phyloP scores from a whole-genome alignment of 2,797 vertebrate genomes.

The Eleutherodactylus coqui region DNA sequence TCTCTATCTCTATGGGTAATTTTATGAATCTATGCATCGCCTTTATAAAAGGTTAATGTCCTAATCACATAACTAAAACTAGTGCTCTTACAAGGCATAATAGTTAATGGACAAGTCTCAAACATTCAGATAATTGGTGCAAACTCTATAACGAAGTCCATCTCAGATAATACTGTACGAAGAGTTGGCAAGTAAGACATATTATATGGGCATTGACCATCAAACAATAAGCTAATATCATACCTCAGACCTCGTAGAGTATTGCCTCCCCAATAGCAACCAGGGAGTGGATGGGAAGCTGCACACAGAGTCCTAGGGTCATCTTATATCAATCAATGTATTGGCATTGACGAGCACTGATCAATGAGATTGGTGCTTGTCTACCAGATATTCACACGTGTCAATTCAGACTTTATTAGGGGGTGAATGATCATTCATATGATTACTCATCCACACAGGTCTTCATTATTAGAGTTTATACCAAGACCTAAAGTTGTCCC shows the following conservation, averaged over 20 bases:
- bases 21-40: constrained; percentile 38
- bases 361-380: no score
- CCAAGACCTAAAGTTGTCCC: no score
- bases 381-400: no score
- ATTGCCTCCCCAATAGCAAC: background rate
- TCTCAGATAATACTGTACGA: background rate
- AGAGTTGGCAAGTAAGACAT: background rate
- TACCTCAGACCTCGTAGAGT: background rate
- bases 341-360: no score
- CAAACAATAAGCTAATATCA: background rate
- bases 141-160: constrained; percentile 36
- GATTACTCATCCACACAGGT: no score
- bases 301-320: background rate
- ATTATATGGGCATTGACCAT: constrained; percentile 2
- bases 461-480: no score
- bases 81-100: constrained; percentile 30
- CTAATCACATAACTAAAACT: constrained; percentile 48
- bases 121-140: constrained; percentile 29
- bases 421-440: no score
- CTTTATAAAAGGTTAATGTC: constrained; percentile 48
- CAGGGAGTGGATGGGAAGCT: background rate
- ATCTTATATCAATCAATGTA: no score
- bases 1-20: constrained; percentile 30
- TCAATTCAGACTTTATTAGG: no score
- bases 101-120: constrained; percentile 42